phyloP scores from a whole-genome alignment of 2,113 vertebrate genomes.

The Craseonycteris thonglongyai region DNA sequence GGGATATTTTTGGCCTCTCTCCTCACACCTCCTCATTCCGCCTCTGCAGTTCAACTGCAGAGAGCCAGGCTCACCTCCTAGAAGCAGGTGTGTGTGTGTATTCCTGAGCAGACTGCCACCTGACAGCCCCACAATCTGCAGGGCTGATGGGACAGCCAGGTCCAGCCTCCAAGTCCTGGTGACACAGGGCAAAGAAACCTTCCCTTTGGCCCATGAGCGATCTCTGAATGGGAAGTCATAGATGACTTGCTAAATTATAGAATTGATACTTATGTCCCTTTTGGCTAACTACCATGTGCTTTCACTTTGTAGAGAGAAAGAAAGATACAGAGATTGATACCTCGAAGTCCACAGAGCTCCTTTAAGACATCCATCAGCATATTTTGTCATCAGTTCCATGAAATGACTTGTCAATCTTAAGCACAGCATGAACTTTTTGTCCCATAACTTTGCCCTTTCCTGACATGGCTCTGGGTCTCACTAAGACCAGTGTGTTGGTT shows the following conservation, averaged over 20 bases:
- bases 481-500: background rate
- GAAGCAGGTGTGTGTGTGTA: background rate
- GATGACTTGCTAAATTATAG: background rate
- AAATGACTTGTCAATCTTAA: background rate
- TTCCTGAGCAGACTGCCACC: background rate
- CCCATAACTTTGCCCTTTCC: background rate
- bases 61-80: background rate
- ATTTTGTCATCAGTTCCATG: background rate
- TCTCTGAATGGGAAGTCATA: background rate
- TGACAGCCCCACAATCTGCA: accelerated
- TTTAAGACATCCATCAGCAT: background rate
- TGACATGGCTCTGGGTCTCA: background rate
- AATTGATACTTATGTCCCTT: background rate
- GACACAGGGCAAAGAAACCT: background rate
- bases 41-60: background rate
- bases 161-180: background rate
- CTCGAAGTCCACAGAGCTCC: background rate
- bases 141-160: accelerated
- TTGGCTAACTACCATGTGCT: background rate
- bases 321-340: background rate
- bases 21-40: background rate
- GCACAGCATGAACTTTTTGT: background rate
- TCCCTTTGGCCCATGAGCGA: background rate
- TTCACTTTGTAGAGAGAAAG: background rate
- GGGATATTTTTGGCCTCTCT: background rate